A percentile compares a stretch with the other conserved stretches of the same genome.
Conservation (phyloP, 2,113 vertebrate species). For the Pachyramphus minor region DNA sequence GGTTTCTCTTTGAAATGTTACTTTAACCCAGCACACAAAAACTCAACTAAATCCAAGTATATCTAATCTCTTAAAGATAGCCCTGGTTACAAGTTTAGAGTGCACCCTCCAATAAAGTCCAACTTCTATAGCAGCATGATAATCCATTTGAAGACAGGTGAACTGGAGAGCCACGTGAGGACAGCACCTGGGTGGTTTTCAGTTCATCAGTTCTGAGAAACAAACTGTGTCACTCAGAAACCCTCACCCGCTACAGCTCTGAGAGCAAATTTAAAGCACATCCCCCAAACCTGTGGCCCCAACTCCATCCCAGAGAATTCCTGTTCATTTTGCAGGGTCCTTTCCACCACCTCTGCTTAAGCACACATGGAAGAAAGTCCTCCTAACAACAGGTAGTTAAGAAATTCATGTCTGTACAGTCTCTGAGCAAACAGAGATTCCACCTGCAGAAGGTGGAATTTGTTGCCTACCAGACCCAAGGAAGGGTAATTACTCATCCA, state of each 20-base stretch:
- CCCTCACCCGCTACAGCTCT: not conserved
- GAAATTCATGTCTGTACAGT: not conserved
- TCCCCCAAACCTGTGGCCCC: not conserved
- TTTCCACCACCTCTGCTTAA: not conserved
- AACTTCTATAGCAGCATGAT: not conserved
- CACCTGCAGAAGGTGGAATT: not conserved
- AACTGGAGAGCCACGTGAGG: constrained; percentile 42
- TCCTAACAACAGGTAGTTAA: not conserved
- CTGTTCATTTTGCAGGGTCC: not conserved
- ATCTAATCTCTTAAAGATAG: not conserved
- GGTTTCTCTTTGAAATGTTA: not conserved
- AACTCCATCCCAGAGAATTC: not conserved
- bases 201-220: constrained; percentile 36
- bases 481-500: not conserved
- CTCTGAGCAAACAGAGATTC: not conserved
- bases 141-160: constrained; percentile 32
- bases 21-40: not conserved
- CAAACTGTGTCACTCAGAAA: constrained; percentile 44
- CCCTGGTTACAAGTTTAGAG: not conserved
- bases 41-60: not conserved
- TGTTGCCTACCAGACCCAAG: not conserved
- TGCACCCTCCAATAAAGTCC: not conserved
- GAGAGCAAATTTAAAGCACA: not conserved
- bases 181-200: constrained; percentile 18
- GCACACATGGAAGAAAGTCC: not conserved